phyloP scores from a whole-genome alignment of 2,888 invertebrate genomes.

The Mamestra brassicae region DNA sequence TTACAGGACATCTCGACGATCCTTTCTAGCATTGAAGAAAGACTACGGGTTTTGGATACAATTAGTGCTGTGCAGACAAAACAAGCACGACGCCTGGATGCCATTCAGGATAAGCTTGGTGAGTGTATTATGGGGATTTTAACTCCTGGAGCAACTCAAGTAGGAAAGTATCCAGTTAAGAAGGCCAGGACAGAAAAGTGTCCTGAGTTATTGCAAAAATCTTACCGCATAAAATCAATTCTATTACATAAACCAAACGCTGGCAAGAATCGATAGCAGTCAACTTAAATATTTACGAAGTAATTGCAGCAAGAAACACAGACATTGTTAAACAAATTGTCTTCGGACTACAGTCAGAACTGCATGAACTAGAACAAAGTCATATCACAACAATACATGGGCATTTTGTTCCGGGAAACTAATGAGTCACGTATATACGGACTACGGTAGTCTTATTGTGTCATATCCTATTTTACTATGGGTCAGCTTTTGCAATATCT shows the following conservation, averaged over 20 bases:
- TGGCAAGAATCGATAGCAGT: conserved; percentile 10
- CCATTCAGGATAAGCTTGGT: conserved; percentile 88
- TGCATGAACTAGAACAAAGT: conserved; percentile 44
- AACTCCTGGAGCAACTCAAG: background rate
- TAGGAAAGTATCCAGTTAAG: background rate
- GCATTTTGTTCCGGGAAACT: conserved; percentile 69
- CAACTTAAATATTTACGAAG: conserved; percentile 29
- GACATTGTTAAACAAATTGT: conserved; percentile 38
- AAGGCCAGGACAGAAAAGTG: background rate
- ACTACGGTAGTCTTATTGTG: conserved; percentile 75
- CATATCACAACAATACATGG: conserved; percentile 57
- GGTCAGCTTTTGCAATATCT: conserved; percentile 84
- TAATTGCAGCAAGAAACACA: conserved; percentile 30
- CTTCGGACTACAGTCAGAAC: conserved; percentile 22
- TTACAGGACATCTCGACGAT: conserved; percentile 84
- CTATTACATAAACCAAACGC: background rate
- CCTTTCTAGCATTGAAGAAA: conserved; percentile 85
- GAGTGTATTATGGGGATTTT: conserved; percentile 39
- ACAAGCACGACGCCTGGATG: conserved; percentile 86
- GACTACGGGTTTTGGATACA: conserved; percentile 83
- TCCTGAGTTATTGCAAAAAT: background rate
- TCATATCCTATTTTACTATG: conserved; percentile 88
- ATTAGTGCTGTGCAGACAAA: conserved; percentile 84
- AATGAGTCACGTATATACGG: conserved; percentile 70
- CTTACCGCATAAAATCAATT: background rate